Base-by-base conservation (phyloP, 2,888 invertebrate species). In the Gymnoscelis rufifasciata region DNA sequence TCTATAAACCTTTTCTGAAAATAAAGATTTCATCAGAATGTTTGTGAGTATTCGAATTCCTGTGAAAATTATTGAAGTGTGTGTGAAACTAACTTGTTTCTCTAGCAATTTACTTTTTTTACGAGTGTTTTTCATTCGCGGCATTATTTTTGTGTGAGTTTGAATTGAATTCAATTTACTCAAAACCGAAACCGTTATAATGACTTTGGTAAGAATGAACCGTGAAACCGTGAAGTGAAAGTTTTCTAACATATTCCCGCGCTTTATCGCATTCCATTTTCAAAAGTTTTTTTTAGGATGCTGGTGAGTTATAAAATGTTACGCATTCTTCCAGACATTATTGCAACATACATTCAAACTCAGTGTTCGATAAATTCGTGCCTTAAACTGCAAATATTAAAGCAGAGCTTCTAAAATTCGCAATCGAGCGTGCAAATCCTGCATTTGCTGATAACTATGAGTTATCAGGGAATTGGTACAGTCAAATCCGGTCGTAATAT, bases 401-500 rank as follows among this genome's bases (percentile, higher is more conserved):
- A 14, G 6, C 31, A 33, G 5, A 15, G 31, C 1, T 15, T 14
- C 29, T 23, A 30, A 6, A 33, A 45, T 33, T n/a, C 15, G 10
- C n/a, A 33, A 33, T 15, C 31, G 27, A 31, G 11, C 38, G 14
- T 36, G 37, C 54, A 64, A 66, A 66, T 67, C 64, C 66, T 64
- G 65, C 57, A 52, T 49, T 50, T 29, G 56, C 44, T 57, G 62
- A 65, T 66, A 65, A 66, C 12, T 49, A 59, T 53, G 54, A 52
- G 53, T 61, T 74, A 74, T 71, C 74, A 33, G 14, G 55, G 53
- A 58, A 74, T 72, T 68, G 66, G 11, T 59, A 56, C 13, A 30
- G 7, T 56, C 53, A 59, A 59, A 66, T 78, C 76, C 74, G 69
- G 73, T 66, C 62, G 71, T 66, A 58, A 68, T 71, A 68, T 30